Conservation (phyloP, 2,888 invertebrate genomes). For the Beris morrisii region DNA sequence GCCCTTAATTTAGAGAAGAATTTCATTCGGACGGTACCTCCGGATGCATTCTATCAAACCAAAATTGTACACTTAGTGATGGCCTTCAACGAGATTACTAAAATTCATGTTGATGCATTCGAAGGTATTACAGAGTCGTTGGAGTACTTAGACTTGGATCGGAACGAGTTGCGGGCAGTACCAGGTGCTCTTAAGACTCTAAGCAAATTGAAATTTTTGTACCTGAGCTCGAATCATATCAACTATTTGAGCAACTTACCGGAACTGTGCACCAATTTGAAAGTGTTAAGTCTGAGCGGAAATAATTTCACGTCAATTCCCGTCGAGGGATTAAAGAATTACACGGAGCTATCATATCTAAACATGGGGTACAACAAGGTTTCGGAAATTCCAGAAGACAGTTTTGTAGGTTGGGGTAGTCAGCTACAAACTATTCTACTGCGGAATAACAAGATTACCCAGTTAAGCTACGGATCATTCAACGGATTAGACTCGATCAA, state of each 20-base stretch:
- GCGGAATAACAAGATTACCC: constrained; percentile 81
- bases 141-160: constrained; percentile 81
- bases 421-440: constrained; percentile 79
- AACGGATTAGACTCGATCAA: constrained; percentile 73
- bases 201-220: constrained; percentile 74
- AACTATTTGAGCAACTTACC: constrained; percentile 64
- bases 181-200: constrained; percentile 72
- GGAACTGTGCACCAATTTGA: constrained; percentile 60
- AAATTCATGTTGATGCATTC: constrained; percentile 72
- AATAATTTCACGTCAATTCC: constrained; percentile 78
- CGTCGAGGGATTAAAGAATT: constrained; percentile 67
- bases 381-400: constrained; percentile 72
- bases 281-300: constrained; percentile 78
- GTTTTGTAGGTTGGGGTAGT: constrained; percentile 77
- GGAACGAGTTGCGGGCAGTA: constrained; percentile 71
- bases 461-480: constrained; percentile 71
- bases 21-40: constrained; percentile 68
- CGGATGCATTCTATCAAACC: constrained; percentile 68
- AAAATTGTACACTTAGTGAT: constrained; percentile 76
- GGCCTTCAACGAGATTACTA: constrained; percentile 73
- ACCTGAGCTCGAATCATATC: constrained; percentile 78
- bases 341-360: constrained; percentile 78
- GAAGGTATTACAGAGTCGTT: constrained; percentile 71
- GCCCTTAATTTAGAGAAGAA: constrained; percentile 83
- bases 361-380: constrained; percentile 89